Base-by-base conservation (phyloP, 1,140 invertebrate species). In the Drosophila simulans region DNA sequence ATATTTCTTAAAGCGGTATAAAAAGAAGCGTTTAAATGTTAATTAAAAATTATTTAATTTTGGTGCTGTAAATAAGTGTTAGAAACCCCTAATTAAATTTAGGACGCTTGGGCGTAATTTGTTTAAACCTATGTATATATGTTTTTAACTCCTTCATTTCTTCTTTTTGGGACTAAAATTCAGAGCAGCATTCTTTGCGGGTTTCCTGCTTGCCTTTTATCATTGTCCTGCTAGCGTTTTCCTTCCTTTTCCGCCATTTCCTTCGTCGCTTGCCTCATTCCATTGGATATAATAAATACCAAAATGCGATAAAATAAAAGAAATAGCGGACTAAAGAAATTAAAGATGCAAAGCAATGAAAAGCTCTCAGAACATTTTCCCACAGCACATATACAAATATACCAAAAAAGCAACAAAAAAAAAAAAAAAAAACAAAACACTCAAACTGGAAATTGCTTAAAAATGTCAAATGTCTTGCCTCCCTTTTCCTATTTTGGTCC, bases 261-360 rank as follows among this genome's bases (percentile, higher is more conserved):
- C 39, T 35, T 7, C 40, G 45, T 65, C 60, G 48, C 54, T 15
- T 62, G 62, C 43, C 77, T 63, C 81, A 85, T 84, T 85, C 72
- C 81, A 77, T 77, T 65, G 59, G 70, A 80, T 84, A 72, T 35
- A 80, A 84, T 73, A 76, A 84, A 84, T 84, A 63, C 80, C 46
- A 55, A 85, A 85, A 77, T 85, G 63, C 66, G 76, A 84, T 84
- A 73, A 80, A 84, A 48, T 77, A 84, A 48, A 48, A 42, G 27
- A 56, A 75, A 46, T 35, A 37, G 37, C 43, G 37, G 45, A 37
- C 59, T 46, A 56, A 77, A 65, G 63, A 85, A 84, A 84, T 84
- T 84, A 80, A 80, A 84, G 84, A 80, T 80, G 62, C 63, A 80
- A 70, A 57, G 63, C 37, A 57, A 70, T 55, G 59, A 59, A 63